Evolutionary conservation across 2,888 invertebrate genomes (phyloP).

Genomic region (Pandemis cinnamomeana): DNA sequence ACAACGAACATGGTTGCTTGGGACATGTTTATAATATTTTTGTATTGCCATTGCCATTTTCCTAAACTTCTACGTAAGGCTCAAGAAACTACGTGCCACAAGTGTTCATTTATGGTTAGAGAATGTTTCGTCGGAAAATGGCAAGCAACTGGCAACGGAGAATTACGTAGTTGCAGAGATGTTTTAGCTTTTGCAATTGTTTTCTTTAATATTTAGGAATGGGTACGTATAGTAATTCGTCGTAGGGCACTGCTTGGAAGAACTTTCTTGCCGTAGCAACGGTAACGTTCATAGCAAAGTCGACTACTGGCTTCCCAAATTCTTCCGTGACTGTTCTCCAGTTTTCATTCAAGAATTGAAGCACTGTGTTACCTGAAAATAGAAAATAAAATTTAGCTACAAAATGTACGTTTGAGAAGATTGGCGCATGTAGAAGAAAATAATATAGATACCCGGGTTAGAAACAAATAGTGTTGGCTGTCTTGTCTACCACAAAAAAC

Average conservation of each 20-base stretch:
- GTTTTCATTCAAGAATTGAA: constrained; percentile 78
- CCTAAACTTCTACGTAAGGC: too few species aligned
- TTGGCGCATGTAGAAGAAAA: too few species aligned
- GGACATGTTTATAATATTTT: too few species aligned
- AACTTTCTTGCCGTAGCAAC: constrained; percentile 76
- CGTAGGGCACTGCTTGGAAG: constrained; percentile 77
- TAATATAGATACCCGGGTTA: too few species aligned
- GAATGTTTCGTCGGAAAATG: background rate
- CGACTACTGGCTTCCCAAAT: constrained; percentile 78
- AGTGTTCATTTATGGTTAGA: background rate
- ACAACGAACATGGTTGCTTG: too few species aligned
- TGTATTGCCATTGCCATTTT: too few species aligned
- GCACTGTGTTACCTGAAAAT: constrained; percentile 75
- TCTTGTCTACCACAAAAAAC: too few species aligned
- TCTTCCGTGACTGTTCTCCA: constrained; percentile 80
- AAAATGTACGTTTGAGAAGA: too few species aligned
- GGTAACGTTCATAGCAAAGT: constrained; percentile 77
- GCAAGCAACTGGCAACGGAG: background rate
- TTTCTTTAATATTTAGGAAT: constrained; percentile 70
- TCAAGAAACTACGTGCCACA: too few species aligned
- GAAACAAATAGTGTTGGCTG: too few species aligned
- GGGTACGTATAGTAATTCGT: constrained; percentile 74
- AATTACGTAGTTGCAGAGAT: background rate
- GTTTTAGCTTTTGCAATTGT: background rate
- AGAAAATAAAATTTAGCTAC: constrained; percentile 10